Evolutionary conservation across 2,113 vertebrate genomes (phyloP), one percentile per base, ranked within the genome.

Genomic region (Nibea albiflora): DNA sequence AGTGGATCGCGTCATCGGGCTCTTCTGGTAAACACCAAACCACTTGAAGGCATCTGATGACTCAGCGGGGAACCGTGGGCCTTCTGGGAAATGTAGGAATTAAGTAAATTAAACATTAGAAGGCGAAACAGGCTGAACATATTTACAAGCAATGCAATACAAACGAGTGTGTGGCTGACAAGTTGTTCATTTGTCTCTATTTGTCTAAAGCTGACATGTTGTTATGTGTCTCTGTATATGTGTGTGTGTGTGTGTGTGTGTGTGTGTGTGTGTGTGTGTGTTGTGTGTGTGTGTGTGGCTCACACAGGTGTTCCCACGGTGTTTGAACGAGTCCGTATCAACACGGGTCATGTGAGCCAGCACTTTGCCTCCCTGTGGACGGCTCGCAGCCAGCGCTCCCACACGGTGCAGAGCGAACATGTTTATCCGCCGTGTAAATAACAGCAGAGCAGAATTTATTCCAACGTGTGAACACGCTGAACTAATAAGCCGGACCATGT

Each of bases 361-460:
- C 20, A 1, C 14, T 58, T 3, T 20, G 68, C 31, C 50, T 26
- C 20, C 42, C 56, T 11, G 65, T 11, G 6, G 47, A 0, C 9
- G 19, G 50, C 60, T 39, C 20, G 0, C 20, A 15, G 75, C 52
- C 69, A 42, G 1, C 42, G 5, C 26, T 73, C 46, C 54, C 71
- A 75, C 64, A 56, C 1, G 46, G 46, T 5, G 78, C 31, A 3
- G 44, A 26, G 50, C 0, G 39, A 54, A 5, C 70, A 15, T 73
- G 81, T 83, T 83, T 78, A 78, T 54, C 61, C n/a, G 46, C 53
- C 1, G 61, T 1, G 74, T 69, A 78, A 78, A 84, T 63, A 73
- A n/a, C 50, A 60, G 57, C 39, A 47, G 62, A 71, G 24, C 67
- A 20, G 31, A 6, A 26, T 61, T 64, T 46, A 66, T 47, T 22